Percentiles rank a stretch among this genome's conserved stretches.
Evolutionary conservation across 2,888 invertebrate genomes (phyloP).

Genomic region (Drosophila putrida): DNA sequence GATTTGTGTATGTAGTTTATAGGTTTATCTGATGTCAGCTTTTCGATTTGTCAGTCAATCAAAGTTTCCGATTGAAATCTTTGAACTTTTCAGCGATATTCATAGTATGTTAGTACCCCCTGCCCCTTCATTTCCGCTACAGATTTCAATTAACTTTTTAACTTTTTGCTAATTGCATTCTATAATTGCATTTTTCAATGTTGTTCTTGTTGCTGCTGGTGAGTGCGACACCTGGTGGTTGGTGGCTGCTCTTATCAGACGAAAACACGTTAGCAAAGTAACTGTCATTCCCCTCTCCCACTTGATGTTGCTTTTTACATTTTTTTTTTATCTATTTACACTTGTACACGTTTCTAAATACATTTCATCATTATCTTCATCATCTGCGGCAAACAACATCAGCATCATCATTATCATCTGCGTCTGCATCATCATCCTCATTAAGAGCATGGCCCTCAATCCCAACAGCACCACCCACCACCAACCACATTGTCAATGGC

Average conservation of each 20-base stretch:
- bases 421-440: constrained; percentile 44
- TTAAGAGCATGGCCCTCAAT: constrained; percentile 31
- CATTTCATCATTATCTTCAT: constrained; percentile 61
- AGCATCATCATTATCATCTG: constrained; percentile 1
- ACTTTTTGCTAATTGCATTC: constrained; percentile 68
- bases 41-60: constrained; percentile 66
- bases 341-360: constrained; percentile 77
- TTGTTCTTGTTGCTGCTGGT: constrained; percentile 4
- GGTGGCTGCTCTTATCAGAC: constrained; percentile 36
- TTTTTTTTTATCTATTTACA: constrained; percentile 74
- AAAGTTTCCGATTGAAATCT: constrained; percentile 40
- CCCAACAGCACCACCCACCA: constrained; percentile 14
- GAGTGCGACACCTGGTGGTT: constrained; percentile 34
- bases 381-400: constrained; percentile 49
- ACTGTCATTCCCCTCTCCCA: neutral
- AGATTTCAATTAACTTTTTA: constrained; percentile 62
- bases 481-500: constrained; percentile 16
- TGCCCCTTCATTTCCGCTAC: constrained; percentile 65
- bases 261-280: neutral
- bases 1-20: neutral
- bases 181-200: constrained; percentile 73
- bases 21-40: constrained; percentile 41
- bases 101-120: too few species aligned
- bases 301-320: constrained; percentile 9
- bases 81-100: neutral